A percentile compares a stretch with the other conserved stretches of the same genome.
Conservation (phyloP, 2,113 vertebrate genomes). For the Apteryx mantelli region DNA sequence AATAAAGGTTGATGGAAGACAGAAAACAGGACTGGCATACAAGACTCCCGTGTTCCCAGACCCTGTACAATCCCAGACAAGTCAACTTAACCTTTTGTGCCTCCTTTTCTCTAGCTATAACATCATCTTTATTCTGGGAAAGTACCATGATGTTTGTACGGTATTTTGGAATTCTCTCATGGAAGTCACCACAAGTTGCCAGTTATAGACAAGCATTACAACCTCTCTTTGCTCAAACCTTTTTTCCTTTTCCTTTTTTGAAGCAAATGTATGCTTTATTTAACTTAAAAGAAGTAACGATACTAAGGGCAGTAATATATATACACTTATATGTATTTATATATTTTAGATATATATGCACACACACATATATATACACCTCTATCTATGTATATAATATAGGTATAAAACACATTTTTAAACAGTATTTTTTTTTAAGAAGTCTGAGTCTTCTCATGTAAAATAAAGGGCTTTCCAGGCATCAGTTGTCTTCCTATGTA, state of each 20-base stretch:
- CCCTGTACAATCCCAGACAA: background rate
- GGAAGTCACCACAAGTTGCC: no score
- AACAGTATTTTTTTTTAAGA: background rate
- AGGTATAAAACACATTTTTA: background rate
- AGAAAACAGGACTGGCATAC: background rate
- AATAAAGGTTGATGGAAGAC: background rate
- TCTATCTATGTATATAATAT: background rate
- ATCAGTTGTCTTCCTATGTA: background rate
- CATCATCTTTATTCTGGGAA: background rate
- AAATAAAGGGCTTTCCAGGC: background rate
- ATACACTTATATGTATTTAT: background rate
- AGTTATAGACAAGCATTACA: no score
- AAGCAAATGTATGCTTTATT: no score
- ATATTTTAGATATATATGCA: background rate
- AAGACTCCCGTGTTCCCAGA: background rate
- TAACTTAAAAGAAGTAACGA: no score
- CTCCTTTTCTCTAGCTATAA: background rate
- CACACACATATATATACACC: no score
- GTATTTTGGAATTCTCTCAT: no score
- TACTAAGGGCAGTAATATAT: no score
- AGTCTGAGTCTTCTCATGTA: background rate
- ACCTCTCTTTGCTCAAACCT: no score
- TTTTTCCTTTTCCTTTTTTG: no score
- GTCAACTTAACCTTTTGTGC: background rate
- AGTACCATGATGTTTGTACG: no score